Conservation (phyloP, 1,140 invertebrate genomes). For the Saxidomus purpurata region DNA sequence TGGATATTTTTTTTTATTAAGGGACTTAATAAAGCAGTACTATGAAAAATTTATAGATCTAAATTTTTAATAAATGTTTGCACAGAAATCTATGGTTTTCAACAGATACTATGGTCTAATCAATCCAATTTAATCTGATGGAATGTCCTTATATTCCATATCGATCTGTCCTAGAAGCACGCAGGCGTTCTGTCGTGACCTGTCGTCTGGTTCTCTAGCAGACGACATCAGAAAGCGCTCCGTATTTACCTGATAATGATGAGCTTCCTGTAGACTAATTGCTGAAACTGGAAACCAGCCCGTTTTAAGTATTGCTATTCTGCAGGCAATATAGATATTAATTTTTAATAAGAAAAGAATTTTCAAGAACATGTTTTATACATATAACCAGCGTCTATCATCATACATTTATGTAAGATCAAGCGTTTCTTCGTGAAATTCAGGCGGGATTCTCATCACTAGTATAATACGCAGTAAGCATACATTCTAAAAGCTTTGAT, state of each 20-base stretch:
- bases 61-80: too few relatives aligned
- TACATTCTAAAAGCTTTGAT: not conserved
- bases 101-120: not conserved
- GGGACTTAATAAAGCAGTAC: too few relatives aligned
- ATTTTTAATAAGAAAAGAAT: too few relatives aligned
- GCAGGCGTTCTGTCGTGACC: not conserved
- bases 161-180: not conserved
- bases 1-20: too few relatives aligned
- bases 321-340: not conserved
- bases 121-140: constrained; percentile 10
- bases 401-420: too few relatives aligned
- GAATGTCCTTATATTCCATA: constrained; percentile 13
- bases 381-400: too few relatives aligned
- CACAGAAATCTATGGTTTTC: not conserved
- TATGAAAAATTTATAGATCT: too few relatives aligned
- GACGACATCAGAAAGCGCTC: not conserved
- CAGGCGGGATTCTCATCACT: too few relatives aligned
- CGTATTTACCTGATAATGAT: constrained; percentile 7
- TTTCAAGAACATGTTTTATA: too few relatives aligned
- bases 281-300: not conserved
- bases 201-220: constrained; percentile 5
- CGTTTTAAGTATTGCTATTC: not conserved
- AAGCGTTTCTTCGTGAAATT: too few relatives aligned
- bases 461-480: too few relatives aligned
- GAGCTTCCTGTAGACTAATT: not conserved